Base-by-base conservation (phyloP, 2,113 vertebrate genomes). In the Tiliqua scincoides region DNA sequence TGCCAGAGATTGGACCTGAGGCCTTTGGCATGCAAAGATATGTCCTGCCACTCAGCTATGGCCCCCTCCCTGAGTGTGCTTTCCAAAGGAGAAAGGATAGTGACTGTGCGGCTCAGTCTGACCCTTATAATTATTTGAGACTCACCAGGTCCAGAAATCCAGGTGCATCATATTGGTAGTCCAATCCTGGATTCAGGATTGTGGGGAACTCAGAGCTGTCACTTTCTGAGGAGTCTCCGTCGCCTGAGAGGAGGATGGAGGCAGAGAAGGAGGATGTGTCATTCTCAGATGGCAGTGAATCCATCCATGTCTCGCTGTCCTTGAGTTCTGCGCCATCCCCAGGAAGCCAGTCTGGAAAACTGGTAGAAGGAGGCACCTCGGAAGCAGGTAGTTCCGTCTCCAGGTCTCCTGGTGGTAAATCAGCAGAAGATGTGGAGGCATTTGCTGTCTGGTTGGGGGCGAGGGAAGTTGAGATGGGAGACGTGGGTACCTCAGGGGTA, bases 181-280 rank as follows among this genome's bases (percentile, higher is more conserved):
- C 98, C 0, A 98, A 93, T 90, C 97, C 97, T 78, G 96, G 96
- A 82, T 97, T 97, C 84, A 97, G 90, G 83, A 98, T 96, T 61
- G 96, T 96, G 79, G 97, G 96, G 88, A 97, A 98, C 27, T 96
- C 95, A 23, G 97, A 95, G n/a, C 96, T 93, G 72, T 95, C 94
- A 6, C 93, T 97, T 86, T 98, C 97, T 0, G 96, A 96, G 30
- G 96, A 96, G 93, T 99, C 98, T 0, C 98, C 98, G 37, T 99
- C 98, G 68, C 98, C 98, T 52, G 99, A 99, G 72, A 99, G 96
- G 92, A 99, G 95, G 54, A 97, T 97, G 72, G 97, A 96, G 61
- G 98, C 97, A 83, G 98, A 99, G 94, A 98, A 98, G 10, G 97
- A 89, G 52, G 97, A 94, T 0, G 95, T 96, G 87, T 99, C 98